Evolutionary conservation across 2,797 vertebrate species (phyloP), one percentile per base, ranked within the genome.

Genomic region (Oceanodroma leucorhoa): DNA sequence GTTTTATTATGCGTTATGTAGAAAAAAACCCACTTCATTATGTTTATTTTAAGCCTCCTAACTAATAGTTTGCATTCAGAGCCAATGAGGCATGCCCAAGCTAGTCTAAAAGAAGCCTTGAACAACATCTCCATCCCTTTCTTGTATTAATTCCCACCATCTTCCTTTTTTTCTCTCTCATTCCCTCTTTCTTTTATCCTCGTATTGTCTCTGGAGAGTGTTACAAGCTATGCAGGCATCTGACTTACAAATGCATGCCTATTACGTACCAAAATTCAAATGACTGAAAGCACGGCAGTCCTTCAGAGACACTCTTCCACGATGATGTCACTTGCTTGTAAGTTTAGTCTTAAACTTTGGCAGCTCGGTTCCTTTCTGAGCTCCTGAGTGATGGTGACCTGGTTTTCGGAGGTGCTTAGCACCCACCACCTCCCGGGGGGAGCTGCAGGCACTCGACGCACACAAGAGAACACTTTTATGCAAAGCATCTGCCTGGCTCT

Each of bases 381-480:
- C 38, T 87, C 32, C 70, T 0, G 5, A 94, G 64, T 87, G 89
- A 81, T 3, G 4, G 54, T 94, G 95, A 93, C 96, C 94, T 94
- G 80, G 18, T 89, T 96, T 96, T 90, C 2, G 2, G 85, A 93
- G 83, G 66, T 91, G 66, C 69, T 94, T 36, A 89, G 73, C 94
- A 91, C 91, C 91, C 94, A 87, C 50, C 21, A 45, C 36, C 53
- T 95, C 93, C 93, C 0, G 4, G 9, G 46, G 87, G 66, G 55
- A 91, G 91, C 93, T 93, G 87, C 94, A 86, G 83, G 94, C 94
- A n/a, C 38, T 96, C 4, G 1, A 32, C 12, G 1, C 1, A 5
- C 92, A 85, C 91, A 91, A 88, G 89, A 87, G 72, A 95, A 94
- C 90, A 84, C 95, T 96, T 95, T 94, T 73, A 95, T 67, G 66